Conservation (phyloP, 2,888 invertebrate species). For the Deroplatys truncata region DNA sequence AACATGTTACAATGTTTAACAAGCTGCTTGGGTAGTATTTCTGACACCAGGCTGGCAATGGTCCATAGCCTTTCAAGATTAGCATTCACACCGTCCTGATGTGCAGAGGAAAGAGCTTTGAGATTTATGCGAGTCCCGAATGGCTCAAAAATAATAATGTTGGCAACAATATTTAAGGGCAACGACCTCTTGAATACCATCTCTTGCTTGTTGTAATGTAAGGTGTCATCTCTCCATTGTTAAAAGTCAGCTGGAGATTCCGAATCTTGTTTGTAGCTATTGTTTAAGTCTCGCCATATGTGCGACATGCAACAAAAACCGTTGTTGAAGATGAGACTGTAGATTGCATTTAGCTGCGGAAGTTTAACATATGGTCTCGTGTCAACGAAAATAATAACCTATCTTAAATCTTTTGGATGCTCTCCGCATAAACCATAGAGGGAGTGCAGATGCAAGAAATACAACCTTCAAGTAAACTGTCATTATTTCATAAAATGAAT, state of each 20-base stretch:
- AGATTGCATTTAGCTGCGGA: neutral
- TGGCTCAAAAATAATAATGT: neutral
- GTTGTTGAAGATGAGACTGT: neutral
- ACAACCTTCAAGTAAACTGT: too few relatives aligned
- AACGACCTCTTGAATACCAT: neutral
- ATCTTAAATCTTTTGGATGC: too few relatives aligned
- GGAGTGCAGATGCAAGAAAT: too few relatives aligned
- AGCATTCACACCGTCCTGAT: neutral
- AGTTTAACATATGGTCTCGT: too few relatives aligned
- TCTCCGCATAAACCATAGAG: too few relatives aligned
- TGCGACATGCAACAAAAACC: neutral
- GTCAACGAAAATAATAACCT: too few relatives aligned
- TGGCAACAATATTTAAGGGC: neutral
- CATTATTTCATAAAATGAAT: too few relatives aligned
- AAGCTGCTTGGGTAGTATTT: neutral
- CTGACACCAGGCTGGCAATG: neutral
- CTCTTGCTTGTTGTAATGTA: neutral
- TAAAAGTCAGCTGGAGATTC: neutral
- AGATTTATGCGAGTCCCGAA: neutral
- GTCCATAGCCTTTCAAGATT: neutral
- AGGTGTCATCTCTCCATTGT: neutral
- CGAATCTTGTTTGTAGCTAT: neutral
- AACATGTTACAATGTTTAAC: neutral
- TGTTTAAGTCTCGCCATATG: neutral
- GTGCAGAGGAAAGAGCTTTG: neutral